Conservation (phyloP, 2,113 vertebrate species). For the Cyphomyrus discorhynchus region DNA sequence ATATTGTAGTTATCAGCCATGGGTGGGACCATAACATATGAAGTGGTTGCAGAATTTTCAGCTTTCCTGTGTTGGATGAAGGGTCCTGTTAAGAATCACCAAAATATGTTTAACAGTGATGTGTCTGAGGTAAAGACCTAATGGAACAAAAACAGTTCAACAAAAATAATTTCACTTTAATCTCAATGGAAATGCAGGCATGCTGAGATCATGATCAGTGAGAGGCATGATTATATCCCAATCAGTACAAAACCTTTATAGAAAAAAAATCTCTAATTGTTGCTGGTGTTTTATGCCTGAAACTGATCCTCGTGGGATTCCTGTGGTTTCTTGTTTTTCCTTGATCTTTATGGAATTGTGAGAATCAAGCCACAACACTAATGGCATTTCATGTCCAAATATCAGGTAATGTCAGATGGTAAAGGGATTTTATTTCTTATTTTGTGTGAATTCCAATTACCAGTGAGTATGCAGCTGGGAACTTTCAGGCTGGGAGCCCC, state of each 20-base stretch:
- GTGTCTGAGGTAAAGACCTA: not conserved
- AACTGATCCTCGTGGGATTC: not conserved
- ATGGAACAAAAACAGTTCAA: not conserved
- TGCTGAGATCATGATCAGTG: not conserved
- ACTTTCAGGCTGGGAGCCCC: not conserved
- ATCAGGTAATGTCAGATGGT: not conserved
- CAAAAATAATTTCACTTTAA: not conserved
- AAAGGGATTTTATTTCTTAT: not conserved
- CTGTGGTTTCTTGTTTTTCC: not conserved
- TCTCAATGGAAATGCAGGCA: not conserved
- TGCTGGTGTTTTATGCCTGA: not conserved
- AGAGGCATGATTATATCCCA: not conserved
- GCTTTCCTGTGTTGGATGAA: not conserved
- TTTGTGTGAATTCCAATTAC: not conserved
- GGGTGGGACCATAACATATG: not conserved
- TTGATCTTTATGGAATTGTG: not conserved
- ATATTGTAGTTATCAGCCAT: not conserved
- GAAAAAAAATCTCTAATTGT: not conserved
- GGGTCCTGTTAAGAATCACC: not conserved
- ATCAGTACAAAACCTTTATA: not conserved
- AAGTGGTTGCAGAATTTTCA: not conserved
- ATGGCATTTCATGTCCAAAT: not conserved
- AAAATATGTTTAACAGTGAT: not conserved
- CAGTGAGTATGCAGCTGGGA: too few relatives aligned
- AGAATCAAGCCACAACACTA: not conserved